Evolutionary conservation across 30 jellyfish, hydroid and myxozoan genomes (phyloP).

Genomic region (Cassiopea xamachana): DNA sequence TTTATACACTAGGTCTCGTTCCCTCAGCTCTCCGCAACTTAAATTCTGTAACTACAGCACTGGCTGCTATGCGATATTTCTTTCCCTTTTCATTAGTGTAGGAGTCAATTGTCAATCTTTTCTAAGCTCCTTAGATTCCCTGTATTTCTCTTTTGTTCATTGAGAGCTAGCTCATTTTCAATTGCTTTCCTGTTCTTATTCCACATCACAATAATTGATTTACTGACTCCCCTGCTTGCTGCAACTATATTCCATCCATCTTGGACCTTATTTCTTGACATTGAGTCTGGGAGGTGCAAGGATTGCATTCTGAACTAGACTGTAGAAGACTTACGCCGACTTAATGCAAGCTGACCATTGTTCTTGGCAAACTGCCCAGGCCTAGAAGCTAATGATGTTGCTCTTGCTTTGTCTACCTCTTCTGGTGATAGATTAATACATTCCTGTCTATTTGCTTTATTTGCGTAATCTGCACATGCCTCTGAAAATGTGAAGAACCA

Average conservation of each 20-base stretch:
- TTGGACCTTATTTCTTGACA: constrained; percentile 8
- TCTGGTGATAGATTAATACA: not conserved
- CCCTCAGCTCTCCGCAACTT: constrained; percentile 67
- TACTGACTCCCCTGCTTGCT: constrained; percentile 26
- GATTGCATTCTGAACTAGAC: constrained; percentile 18
- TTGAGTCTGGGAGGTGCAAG: constrained; percentile 4
- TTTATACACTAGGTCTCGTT: not conserved
- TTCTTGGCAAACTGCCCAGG: not conserved
- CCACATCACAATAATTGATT: constrained; percentile 1
- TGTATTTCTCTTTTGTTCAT: constrained; percentile 19
- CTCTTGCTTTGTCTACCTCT: constrained; percentile 5
- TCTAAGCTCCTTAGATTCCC: constrained; percentile 22
- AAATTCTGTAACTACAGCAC: constrained; percentile 47
- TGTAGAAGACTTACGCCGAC: constrained; percentile 38
- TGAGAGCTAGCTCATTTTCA: constrained; percentile 27
- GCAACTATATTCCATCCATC: constrained; percentile 29
- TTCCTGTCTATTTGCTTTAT: not conserved
- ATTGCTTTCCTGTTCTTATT: constrained; percentile 22
- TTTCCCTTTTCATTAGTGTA: constrained; percentile 5
- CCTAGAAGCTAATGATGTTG: not conserved
- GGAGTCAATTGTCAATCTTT: constrained; percentile 14
- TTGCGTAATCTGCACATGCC: not conserved
- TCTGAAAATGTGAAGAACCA: not conserved
- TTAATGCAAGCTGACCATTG: constrained; percentile 2
- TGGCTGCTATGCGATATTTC: constrained; percentile 24